Conservation (phyloP, 2,888 invertebrate species). For the Epinotia bilunana region DNA sequence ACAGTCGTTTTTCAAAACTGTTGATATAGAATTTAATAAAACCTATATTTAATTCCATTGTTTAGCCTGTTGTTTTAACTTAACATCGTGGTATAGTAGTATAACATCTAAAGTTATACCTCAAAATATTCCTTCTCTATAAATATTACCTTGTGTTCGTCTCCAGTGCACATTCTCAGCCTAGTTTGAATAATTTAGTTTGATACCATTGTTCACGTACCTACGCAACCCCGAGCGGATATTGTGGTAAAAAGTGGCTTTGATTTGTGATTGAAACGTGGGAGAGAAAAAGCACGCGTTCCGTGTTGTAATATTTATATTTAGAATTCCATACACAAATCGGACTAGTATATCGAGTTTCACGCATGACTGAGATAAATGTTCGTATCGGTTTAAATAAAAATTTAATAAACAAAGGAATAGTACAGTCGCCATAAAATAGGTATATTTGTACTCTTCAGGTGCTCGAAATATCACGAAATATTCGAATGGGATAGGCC, state of each 20-base stretch:
- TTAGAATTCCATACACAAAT: neutral
- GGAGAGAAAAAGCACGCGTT: constrained; percentile 16
- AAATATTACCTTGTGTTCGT: neutral
- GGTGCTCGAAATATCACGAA: no score
- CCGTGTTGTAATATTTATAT: constrained; percentile 36
- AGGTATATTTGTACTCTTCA: no score
- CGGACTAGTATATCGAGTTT: neutral
- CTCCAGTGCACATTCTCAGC: constrained; percentile 49
- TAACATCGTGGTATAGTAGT: no score
- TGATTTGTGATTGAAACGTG: constrained; percentile 58
- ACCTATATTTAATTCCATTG: no score
- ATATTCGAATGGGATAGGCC: no score
- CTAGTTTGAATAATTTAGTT: constrained; percentile 68
- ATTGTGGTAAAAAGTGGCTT: constrained; percentile 45
- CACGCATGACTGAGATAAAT: neutral
- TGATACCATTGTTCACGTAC: constrained; percentile 53
- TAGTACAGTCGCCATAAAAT: no score
- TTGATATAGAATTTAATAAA: no score
- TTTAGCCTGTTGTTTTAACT: no score
- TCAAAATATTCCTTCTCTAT: neutral
- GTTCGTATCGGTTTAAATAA: neutral
- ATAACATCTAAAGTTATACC: no score
- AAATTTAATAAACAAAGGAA: neutral
- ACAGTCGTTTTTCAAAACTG: no score
- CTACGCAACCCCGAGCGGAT: constrained; percentile 49